These are phyloP conservation scores for Kradibia gibbosae DNA, from an alignment of 1,140 invertebrate genomes.

Conservation along the genomic window DNA sequence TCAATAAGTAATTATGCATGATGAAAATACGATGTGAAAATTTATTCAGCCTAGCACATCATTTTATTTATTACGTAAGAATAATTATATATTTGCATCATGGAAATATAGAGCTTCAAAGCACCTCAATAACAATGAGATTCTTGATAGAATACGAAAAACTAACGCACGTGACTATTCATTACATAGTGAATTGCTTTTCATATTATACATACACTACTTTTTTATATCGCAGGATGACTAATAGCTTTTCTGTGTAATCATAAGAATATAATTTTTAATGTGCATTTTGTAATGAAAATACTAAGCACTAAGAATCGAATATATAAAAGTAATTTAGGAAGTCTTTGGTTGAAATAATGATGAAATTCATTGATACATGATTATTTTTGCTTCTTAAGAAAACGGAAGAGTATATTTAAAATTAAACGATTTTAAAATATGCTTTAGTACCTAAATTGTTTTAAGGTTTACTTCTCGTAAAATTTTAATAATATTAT, in stretches of 20 bases:
- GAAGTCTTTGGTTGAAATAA: not conserved
- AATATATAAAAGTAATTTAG: not conserved
- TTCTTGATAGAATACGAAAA: not conserved
- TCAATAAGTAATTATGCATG: conserved; percentile 6
- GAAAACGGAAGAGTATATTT: not conserved
- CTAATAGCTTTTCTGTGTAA: not conserved
- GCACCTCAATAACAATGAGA: not conserved
- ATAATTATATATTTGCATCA: conserved; percentile 11
- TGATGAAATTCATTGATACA: not conserved
- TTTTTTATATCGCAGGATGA: not conserved
- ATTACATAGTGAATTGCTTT: conserved; percentile 3
- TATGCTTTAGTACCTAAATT: not conserved
- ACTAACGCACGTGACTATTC: not conserved
- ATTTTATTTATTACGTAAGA: not conserved
- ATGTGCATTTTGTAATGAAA: too few relatives aligned
- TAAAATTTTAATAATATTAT: not conserved
- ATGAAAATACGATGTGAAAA: too few relatives aligned
- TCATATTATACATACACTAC: not conserved
- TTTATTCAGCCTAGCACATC: too few relatives aligned
- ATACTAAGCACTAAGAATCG: too few relatives aligned
- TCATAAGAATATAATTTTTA: too few relatives aligned
- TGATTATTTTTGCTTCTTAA: not conserved
- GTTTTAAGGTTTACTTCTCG: not conserved
- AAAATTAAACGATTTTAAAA: not conserved
- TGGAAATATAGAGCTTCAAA: not conserved